Base-by-base conservation (phyloP, 1,140 invertebrate species). In the Diorhabda elongata region DNA sequence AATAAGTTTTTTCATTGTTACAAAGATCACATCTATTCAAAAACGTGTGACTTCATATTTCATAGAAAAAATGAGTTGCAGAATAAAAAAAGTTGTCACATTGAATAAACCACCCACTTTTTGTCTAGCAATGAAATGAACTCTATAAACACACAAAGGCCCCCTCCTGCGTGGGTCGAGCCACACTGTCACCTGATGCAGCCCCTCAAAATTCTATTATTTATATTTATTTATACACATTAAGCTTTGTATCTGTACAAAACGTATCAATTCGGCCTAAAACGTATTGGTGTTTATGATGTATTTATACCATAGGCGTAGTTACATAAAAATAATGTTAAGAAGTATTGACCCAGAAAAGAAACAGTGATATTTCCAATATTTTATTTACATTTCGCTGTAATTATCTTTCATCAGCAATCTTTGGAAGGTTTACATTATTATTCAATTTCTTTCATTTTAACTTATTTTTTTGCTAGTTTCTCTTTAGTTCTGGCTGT, bases 161-260 rank as follows among this genome's bases (percentile, higher is more conserved):
- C 42, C 70, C 66, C 72, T 61, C 66, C 64, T 67, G 71, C 58
- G 61, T 69, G 69, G 26, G 42, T 43, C 26, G 42, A 58, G 61
- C 70, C 71, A 71, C 72, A 67, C 72, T 73, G 72, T 73, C 72
- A 73, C 72, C 71, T 71, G 72, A 67, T 69, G 71, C 69, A 73
- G 26, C 69, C 69, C 69, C 70, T 74, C 70, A 52, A 52, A 52
- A 52, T 68, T 70, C 73, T 69, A 74, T 70, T 74, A 74, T 74
- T 74, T 74, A 74, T 74, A 71, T 72, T 74, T 74, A 74, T 74
- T 71, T 74, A 70, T 70, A 45, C 71, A 67, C 64, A 72, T 74
- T 74, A 71, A 71, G 70, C 61, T 73, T 71, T 73, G 71, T 73
- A 61, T 62, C 65, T 66, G n/a, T 26, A 61, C 59, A 61, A 61